A percentile compares a stretch with the other conserved stretches of the same genome.
phyloP scores from a whole-genome alignment of 2,797 vertebrate genomes.

The Phyllotis vaccarum region DNA sequence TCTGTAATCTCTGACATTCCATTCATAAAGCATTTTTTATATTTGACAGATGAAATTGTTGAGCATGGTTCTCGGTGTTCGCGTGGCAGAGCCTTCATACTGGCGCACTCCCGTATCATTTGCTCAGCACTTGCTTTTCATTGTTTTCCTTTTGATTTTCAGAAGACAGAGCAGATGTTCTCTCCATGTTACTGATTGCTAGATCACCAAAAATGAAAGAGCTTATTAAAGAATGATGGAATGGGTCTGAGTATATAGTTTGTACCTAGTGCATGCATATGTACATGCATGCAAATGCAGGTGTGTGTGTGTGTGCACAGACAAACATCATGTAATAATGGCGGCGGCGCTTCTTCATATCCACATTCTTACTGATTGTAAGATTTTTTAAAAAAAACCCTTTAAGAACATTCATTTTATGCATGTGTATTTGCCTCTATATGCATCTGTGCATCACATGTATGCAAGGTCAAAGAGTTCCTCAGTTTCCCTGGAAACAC shows the following conservation, averaged over 20 bases:
- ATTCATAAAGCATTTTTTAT: neutral
- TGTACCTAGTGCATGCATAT: neutral
- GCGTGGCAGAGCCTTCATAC: neutral
- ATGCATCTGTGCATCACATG: neutral
- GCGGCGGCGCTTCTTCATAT: neutral
- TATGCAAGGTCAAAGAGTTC: neutral
- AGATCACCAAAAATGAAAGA: neutral
- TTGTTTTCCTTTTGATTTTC: constrained; percentile 42
- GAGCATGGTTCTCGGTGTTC: neutral
- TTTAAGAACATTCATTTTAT: neutral
- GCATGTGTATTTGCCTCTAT: neutral
- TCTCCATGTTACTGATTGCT: constrained; percentile 1
- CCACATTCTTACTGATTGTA: neutral
- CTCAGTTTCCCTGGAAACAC: neutral
- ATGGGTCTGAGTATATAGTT: neutral
- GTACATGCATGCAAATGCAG: neutral
- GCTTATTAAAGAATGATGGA: neutral
- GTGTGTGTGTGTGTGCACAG: rapidly evolving
- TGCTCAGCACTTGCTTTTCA: neutral
- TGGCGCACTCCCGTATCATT: neutral
- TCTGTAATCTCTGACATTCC: neutral
- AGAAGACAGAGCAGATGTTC: neutral
- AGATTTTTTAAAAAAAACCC: neutral
- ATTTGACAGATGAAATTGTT: neutral
- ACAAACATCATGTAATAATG: too few species aligned